phyloP scores from a whole-genome alignment of 1,140 invertebrate species.

The roundworm (Caenorhabditis elegans) region WBcel235 BX284606.5:7581001-7581500 shows the following conservation, averaged over 20 bases:
- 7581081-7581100: constrained; percentile 13
- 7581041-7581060: neutral
- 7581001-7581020: neutral
- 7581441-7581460: too few relatives aligned
- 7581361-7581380: neutral
- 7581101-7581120: constrained; percentile 30
- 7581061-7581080: constrained; percentile 16
- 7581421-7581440: too few relatives aligned
- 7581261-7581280: constrained; percentile 16
- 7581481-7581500: too few relatives aligned
- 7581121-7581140: constrained; percentile 31
- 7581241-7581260: constrained; percentile 22
- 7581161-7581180: neutral
- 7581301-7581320: neutral
- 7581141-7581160: constrained; percentile 30
- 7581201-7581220: neutral
- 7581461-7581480: too few relatives aligned
- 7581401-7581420: neutral
- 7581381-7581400: neutral
- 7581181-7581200: constrained; percentile 26
- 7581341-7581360: neutral
- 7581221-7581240: neutral
- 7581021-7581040: neutral
- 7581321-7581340: neutral
- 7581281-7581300: neutral